These are phyloP conservation scores for Regulus satrapa DNA, from an alignment of 2,113 vertebrate genomes.

Conservation along the genomic window DNA sequence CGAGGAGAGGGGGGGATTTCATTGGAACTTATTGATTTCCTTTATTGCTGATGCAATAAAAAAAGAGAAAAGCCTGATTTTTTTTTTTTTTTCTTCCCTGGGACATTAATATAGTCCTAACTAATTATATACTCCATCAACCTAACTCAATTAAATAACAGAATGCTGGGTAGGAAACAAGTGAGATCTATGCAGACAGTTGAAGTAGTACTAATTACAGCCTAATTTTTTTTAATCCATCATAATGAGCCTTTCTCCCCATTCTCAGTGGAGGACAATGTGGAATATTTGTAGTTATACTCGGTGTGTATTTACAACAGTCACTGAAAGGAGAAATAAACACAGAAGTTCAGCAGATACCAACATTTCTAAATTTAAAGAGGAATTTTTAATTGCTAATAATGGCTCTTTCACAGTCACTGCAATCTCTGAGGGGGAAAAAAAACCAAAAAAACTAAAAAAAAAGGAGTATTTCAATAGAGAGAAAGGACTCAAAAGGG, in stretches of 20 bases:
- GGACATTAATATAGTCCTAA: conserved; percentile 48
- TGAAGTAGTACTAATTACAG: conserved; percentile 53
- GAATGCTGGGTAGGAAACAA: conserved; percentile 35
- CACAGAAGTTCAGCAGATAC: not conserved
- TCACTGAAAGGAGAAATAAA: not conserved
- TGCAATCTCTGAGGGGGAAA: too few relatives aligned
- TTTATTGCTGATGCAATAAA: conserved; percentile 59
- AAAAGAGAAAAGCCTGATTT: not conserved
- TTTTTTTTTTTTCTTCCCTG: not conserved
- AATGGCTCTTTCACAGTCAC: not conserved
- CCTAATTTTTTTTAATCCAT: conserved; percentile 57
- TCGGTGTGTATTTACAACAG: not conserved
- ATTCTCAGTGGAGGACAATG: not conserved
- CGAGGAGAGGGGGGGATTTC: conserved; percentile 33
- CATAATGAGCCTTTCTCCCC: conserved; percentile 22
- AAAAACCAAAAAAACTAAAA: accelerated
- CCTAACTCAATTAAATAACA: conserved; percentile 67
- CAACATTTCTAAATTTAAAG: not conserved
- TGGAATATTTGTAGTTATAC: not conserved
- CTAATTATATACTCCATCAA: conserved; percentile 67
- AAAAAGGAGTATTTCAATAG: not conserved
- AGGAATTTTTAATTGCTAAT: not conserved
- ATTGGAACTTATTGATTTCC: conserved; percentile 31
- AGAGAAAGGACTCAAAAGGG: not conserved
- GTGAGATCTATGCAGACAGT: conserved; percentile 18